These are phyloP conservation scores for Bombus vancouverensis DNA, from an alignment of 1,140 invertebrate genomes.

Conservation along the genomic window DNA sequence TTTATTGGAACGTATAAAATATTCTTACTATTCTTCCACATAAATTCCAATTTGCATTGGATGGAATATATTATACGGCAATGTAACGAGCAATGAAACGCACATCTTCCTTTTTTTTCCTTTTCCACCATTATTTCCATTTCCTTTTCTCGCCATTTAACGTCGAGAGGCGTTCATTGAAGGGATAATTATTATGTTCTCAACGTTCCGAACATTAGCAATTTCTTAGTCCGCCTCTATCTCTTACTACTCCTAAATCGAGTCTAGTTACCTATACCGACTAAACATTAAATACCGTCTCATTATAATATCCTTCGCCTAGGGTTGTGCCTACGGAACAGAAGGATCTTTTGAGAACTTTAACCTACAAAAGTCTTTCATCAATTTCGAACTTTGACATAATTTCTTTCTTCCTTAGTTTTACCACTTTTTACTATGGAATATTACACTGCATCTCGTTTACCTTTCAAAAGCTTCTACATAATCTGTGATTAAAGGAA, in stretches of 20 bases:
- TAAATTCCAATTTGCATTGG: not conserved
- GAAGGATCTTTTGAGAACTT: not conserved
- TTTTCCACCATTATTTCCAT: not conserved
- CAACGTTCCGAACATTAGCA: slow-evolving; percentile 35
- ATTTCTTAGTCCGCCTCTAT: slow-evolving; percentile 15
- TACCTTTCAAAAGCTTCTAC: not conserved
- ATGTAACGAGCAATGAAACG: not conserved
- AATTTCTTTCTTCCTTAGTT: slow-evolving; percentile 4
- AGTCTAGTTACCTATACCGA: slow-evolving; percentile 34
- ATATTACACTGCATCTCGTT: not conserved
- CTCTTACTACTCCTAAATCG: slow-evolving; percentile 25
- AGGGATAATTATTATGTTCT: slow-evolving; percentile 42
- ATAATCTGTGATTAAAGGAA: not conserved
- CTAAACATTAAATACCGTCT: slow-evolving; percentile 45
- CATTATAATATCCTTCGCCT: slow-evolving; percentile 4
- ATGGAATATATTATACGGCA: not conserved
- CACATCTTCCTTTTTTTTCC: not conserved
- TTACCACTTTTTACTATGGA: not conserved
- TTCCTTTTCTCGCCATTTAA: slow-evolving; percentile 15
- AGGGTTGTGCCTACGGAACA: not conserved
- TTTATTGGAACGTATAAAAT: not conserved
- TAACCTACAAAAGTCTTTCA: not conserved
- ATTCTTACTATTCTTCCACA: not conserved
- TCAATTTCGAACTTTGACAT: not conserved
- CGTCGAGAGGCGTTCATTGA: not conserved